These are phyloP conservation scores for Drosophila chauvacae DNA, from an alignment of 1,140 invertebrate genomes.

Conservation along the genomic window DNA sequence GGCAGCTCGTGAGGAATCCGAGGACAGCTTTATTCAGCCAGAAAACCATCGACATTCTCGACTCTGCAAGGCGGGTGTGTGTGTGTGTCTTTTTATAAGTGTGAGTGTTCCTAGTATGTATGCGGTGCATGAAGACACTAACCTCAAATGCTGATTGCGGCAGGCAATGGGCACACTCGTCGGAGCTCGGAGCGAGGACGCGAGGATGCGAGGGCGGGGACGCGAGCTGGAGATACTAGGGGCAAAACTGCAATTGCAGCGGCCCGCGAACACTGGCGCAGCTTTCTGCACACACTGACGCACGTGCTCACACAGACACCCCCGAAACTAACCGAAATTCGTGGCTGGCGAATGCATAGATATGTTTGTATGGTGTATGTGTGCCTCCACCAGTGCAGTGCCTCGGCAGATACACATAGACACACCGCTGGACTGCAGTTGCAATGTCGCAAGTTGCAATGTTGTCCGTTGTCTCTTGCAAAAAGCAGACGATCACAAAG, in stretches of 20 bases:
- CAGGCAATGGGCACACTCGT: conserved; percentile 43
- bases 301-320: conserved; percentile 72
- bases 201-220: conserved; percentile 9
- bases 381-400: conserved; percentile 4
- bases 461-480: conserved; percentile 10
- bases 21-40: background rate
- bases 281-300: conserved; percentile 44
- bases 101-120: conserved; percentile 27
- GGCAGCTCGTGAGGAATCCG: conserved; percentile 2
- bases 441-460: conserved; percentile 36
- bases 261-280: conserved; percentile 55
- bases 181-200: conserved; percentile 18
- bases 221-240: conserved; percentile 8
- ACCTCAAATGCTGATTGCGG: conserved; percentile 79
- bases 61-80: conserved; percentile 3
- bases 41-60: conserved; percentile 10
- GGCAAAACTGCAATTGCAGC: conserved; percentile 66
- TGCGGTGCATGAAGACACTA: conserved; percentile 60
- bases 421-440: conserved; percentile 46
- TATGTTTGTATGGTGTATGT: conserved; percentile 15
- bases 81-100: background rate
- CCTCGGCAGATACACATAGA: conserved; percentile 49
- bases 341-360: conserved; percentile 45
- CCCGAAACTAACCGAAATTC: conserved; percentile 58
- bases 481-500: conserved; percentile 60